Conservation (phyloP, 2,797 vertebrate genomes). For the Sebastes miniatus region DNA sequence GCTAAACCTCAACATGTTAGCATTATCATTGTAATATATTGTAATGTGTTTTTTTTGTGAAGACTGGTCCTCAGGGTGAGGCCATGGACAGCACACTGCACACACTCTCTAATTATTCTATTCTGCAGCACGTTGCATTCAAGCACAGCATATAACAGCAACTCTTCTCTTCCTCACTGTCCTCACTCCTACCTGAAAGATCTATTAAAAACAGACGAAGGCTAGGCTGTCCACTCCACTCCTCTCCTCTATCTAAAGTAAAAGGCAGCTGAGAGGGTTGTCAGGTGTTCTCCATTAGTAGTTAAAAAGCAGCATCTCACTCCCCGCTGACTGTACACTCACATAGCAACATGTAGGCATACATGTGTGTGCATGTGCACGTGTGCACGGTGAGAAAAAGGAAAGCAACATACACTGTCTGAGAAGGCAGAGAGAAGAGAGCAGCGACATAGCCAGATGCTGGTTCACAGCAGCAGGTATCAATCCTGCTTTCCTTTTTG, state of each 20-base stretch:
- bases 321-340: slow-evolving; percentile 16
- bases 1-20: background rate
- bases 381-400: background rate
- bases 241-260: background rate
- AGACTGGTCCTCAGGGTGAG: background rate
- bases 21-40: background rate
- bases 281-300: slow-evolving; percentile 37
- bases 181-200: slow-evolving; percentile 8
- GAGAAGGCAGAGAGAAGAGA: background rate
- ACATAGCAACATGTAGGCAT: background rate
- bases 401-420: background rate
- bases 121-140: background rate
- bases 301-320: slow-evolving; percentile 34
- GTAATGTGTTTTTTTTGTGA: background rate
- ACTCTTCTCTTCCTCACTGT: background rate
- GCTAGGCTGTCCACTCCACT: slow-evolving; percentile 8
- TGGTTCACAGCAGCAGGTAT: slow-evolving; percentile 25
- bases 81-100: background rate
- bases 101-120: background rate
- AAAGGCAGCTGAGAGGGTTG: slow-evolving; percentile 6
- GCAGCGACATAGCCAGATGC: background rate
- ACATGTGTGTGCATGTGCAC: background rate
- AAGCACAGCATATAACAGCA: background rate
- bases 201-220: slow-evolving; percentile 6
- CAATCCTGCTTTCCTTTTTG: slow-evolving; percentile 30